phyloP scores from a whole-genome alignment of 2,797 vertebrate genomes.

The Iguana delicatissima region DNA sequence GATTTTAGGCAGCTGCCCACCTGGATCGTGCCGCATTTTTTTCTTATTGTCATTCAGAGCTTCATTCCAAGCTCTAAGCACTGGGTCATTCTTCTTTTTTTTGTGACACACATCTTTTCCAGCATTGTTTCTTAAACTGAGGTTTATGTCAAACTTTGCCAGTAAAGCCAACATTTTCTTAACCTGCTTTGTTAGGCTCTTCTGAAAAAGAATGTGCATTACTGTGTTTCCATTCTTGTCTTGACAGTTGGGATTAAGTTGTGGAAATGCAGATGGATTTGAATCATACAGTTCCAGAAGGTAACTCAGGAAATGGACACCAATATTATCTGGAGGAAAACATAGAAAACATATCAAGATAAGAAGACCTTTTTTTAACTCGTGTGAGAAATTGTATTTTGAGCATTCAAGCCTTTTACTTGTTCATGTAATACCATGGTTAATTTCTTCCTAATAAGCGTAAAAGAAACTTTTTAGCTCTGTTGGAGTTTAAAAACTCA shows the following conservation, averaged over 20 bases:
- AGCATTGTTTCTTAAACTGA: constrained; percentile 80
- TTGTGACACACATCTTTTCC: constrained; percentile 78
- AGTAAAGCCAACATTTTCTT: constrained; percentile 76
- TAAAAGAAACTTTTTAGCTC: background rate
- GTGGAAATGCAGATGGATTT: constrained; percentile 71
- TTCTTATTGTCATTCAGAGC: constrained; percentile 67
- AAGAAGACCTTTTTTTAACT: too few species aligned
- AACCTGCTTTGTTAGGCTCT: constrained; percentile 71
- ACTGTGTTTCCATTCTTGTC: constrained; percentile 81
- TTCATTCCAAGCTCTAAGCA: constrained; percentile 79
- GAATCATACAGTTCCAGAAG: constrained; percentile 79
- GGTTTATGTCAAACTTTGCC: constrained; percentile 81
- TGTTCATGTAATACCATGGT: too few species aligned
- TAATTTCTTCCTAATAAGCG: background rate
- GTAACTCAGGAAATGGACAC: constrained; percentile 78
- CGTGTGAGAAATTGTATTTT: too few species aligned
- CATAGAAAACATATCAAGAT: background rate
- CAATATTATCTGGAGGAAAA: constrained; percentile 76
- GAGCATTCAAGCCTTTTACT: background rate
- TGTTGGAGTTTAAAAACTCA: background rate
- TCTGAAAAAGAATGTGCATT: constrained; percentile 83
- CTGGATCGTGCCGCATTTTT: constrained; percentile 65
- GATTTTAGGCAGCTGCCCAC: constrained; percentile 49
- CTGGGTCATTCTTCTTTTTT: constrained; percentile 78
- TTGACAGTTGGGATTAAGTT: constrained; percentile 81